Conservation (phyloP, 2,888 invertebrate genomes). For the Gisinianus flammeolus region DNA sequence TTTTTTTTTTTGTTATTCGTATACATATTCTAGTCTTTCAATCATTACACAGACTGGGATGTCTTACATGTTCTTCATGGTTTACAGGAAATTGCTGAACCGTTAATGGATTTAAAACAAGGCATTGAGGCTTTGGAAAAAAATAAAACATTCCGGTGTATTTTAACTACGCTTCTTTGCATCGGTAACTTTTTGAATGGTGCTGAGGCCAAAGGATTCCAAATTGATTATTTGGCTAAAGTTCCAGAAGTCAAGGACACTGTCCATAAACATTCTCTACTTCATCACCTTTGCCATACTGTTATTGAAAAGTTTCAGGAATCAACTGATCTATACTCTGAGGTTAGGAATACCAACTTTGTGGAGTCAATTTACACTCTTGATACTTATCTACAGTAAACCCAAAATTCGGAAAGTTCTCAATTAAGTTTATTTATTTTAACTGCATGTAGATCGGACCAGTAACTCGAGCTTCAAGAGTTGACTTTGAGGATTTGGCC, state of each 20-base stretch:
- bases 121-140: constrained; percentile 89
- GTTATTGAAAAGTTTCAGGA: constrained; percentile 96
- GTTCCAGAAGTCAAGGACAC: constrained; percentile 88
- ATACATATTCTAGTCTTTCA: background rate
- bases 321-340: constrained; percentile 95
- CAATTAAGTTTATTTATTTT: no score
- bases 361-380: no score
- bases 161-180: constrained; percentile 89
- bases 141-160: constrained; percentile 93
- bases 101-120: constrained; percentile 96
- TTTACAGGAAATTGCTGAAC: constrained; percentile 93
- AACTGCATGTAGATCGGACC: constrained; percentile 52
- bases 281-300: constrained; percentile 97
- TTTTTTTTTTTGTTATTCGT: constrained; percentile 54
- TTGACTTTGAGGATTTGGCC: constrained; percentile 92
- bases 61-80: background rate
- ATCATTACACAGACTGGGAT: background rate
- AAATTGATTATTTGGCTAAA: constrained; percentile 95
- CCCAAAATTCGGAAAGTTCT: no score
- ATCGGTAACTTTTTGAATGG: constrained; percentile 98
- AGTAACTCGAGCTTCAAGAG: constrained; percentile 78
- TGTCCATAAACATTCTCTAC: constrained; percentile 82
- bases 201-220: constrained; percentile 87
- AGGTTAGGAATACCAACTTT: constrained; percentile 67
- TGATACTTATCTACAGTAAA: no score